Evolutionary conservation across 2,113 vertebrate genomes (phyloP), one percentile per base, ranked within the genome.

Genomic region (Paramisgurnus dabryanus): DNA sequence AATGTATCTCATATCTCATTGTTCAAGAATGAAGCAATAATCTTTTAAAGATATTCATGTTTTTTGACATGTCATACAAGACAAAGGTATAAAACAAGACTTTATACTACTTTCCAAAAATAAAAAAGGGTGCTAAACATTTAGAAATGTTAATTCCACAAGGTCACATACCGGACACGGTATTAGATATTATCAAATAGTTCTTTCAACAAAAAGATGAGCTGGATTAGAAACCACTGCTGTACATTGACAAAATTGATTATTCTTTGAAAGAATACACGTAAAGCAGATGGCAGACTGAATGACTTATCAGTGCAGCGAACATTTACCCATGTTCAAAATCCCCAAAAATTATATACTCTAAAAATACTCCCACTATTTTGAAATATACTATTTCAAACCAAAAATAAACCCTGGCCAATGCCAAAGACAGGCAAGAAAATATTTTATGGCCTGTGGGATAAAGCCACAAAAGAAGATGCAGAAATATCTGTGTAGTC

Each of bases 311-410:
- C 60, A 70, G 41, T 8, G 66, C 13, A 39, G 76, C 78, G 8
- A 49, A 27, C 10, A 65, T 34, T 71, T 81, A 63, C 79, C 83
- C 63, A 65, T 22, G 57, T 53, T 49, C 71, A 67, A 40, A 82
- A 81, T 84, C 68, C 63, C 55, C 49, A 76, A 73, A 85, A 86
- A 86, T 88, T 85, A 81, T 67, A 86, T 60, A 18, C 74, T 72
- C 87, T 85, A 88, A 86, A 85, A 85, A 86, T 84, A 86, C 57
- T 15, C 47, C 17, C 57, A 63, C 81, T 71, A 60, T 80, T 76
- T 76, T 82, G 65, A 74, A 81, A 79, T 75, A 68, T 66, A 80
- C 75, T 76, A 78, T 78, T 80, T 80, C 69, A 47, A 55, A 83
- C 80, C 81, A 65, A 88, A 85, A 85, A 88, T 73, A 82, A 81